These are phyloP conservation scores for Riparia riparia DNA, from an alignment of 2,113 vertebrate genomes.

Conservation along the genomic window DNA sequence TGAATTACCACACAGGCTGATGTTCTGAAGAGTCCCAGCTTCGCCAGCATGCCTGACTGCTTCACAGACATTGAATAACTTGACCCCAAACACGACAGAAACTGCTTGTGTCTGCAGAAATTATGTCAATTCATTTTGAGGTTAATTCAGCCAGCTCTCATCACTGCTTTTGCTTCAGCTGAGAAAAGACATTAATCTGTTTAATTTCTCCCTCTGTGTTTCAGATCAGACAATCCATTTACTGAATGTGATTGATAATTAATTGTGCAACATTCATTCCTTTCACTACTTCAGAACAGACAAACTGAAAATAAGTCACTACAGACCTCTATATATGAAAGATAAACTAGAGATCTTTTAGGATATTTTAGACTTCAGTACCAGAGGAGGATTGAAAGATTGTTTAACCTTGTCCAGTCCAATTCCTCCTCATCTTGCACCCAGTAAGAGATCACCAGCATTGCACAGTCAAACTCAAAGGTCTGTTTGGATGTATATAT, in stretches of 20 bases:
- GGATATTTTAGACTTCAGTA: background rate
- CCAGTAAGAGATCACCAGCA: background rate
- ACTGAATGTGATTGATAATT: constrained; percentile 27
- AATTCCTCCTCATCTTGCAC: background rate
- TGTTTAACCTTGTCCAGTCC: background rate
- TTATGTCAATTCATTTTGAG: background rate
- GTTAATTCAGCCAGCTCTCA: constrained; percentile 27
- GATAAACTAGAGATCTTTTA: background rate
- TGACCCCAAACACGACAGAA: background rate
- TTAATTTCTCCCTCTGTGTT: constrained; percentile 24
- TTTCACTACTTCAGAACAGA: background rate
- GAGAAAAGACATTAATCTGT: constrained; percentile 32
- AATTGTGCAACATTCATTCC: background rate
- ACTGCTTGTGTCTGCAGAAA: constrained; percentile 18
- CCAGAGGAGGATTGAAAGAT: background rate
- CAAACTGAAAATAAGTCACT: constrained; percentile 8
- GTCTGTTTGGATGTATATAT: background rate
- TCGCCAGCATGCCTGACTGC: constrained; percentile 7
- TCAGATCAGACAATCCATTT: constrained; percentile 29
- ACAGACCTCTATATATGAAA: background rate
- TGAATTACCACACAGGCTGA: background rate
- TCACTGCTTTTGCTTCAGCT: background rate
- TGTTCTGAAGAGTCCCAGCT: background rate
- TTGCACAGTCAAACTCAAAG: background rate
- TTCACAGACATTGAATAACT: background rate